phyloP scores from a whole-genome alignment of 1,140 invertebrate species.

The Saccostrea glomerata region DNA sequence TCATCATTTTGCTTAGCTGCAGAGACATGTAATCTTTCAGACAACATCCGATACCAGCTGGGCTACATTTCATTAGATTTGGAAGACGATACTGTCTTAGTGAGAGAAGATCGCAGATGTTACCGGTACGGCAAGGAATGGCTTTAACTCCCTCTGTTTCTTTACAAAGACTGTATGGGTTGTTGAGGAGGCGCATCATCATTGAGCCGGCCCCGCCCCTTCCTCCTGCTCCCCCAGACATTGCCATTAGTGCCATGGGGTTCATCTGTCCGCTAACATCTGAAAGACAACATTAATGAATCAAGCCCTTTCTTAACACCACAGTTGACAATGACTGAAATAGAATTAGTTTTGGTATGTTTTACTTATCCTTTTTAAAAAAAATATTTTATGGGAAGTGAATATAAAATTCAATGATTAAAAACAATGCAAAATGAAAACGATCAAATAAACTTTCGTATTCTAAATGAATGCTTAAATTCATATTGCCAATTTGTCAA shows the following conservation, averaged over 20 bases:
- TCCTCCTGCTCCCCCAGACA: not conserved
- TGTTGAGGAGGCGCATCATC: conserved; percentile 48
- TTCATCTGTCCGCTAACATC: conserved; percentile 34
- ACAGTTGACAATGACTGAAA: not conserved
- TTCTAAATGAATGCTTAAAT: too few species aligned
- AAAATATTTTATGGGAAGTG: too few species aligned
- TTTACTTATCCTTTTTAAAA: too few species aligned
- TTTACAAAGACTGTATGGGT: conserved; percentile 53
- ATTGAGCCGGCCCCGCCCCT: not conserved
- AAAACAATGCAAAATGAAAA: too few species aligned
- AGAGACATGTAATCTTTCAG: conserved; percentile 55
- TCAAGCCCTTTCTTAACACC: not conserved
- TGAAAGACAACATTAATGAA: not conserved
- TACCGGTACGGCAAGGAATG: conserved; percentile 50
- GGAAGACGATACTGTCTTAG: conserved; percentile 57
- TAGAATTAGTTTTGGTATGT: too few species aligned
- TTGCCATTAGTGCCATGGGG: conserved; percentile 6
- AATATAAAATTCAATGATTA: too few species aligned
- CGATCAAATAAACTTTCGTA: too few species aligned
- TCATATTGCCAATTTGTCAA: too few species aligned
- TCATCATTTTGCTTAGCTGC: conserved; percentile 46
- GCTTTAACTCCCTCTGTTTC: conserved; percentile 57
- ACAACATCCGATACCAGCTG: conserved; percentile 60
- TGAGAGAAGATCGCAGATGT: conserved; percentile 56
- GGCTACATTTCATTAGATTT: conserved; percentile 57